phyloP scores from a whole-genome alignment of 2,888 invertebrate species.

The Bedellia somnulentella region DNA sequence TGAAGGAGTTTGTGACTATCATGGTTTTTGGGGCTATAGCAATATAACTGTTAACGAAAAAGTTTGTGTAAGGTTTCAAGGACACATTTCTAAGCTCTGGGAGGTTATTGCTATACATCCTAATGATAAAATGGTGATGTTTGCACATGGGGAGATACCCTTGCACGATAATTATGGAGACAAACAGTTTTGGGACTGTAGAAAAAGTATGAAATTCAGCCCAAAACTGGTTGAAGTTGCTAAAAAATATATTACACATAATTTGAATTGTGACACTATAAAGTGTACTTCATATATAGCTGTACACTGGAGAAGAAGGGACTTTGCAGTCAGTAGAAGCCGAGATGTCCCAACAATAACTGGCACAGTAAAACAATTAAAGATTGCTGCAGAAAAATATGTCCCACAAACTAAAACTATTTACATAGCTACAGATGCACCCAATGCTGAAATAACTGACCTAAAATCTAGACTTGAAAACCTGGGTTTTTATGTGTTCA shows the following conservation, averaged over 20 bases:
- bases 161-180: conserved; percentile 88
- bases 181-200: conserved; percentile 78
- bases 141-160: conserved; percentile 83
- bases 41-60: conserved; percentile 67
- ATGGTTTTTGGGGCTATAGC: conserved; percentile 70
- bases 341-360: conserved; percentile 78
- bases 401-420: conserved; percentile 39
- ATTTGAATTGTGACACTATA: conserved; percentile 22
- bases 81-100: conserved; percentile 66
- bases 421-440: conserved; percentile 87
- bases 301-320: conserved; percentile 85
- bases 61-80: conserved; percentile 84
- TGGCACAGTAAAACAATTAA: conserved; percentile 76
- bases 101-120: conserved; percentile 54
- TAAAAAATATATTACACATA: conserved; percentile 53
- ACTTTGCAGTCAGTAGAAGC: conserved; percentile 77
- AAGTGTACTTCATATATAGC: conserved; percentile 74
- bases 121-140: conserved; percentile 59
- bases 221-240: conserved; percentile 68
- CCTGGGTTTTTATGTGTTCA: conserved; percentile 24
- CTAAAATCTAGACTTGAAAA: conserved; percentile 39
- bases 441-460: conserved; percentile 51
- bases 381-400: conserved; percentile 55
- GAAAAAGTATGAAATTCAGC: conserved; percentile 91
- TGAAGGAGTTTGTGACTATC: conserved; percentile 44